Percentiles rank a stretch among this genome's conserved stretches.
Evolutionary conservation across 2,888 invertebrate genomes (phyloP).

Genomic region (Coecobrya sp.): DNA sequence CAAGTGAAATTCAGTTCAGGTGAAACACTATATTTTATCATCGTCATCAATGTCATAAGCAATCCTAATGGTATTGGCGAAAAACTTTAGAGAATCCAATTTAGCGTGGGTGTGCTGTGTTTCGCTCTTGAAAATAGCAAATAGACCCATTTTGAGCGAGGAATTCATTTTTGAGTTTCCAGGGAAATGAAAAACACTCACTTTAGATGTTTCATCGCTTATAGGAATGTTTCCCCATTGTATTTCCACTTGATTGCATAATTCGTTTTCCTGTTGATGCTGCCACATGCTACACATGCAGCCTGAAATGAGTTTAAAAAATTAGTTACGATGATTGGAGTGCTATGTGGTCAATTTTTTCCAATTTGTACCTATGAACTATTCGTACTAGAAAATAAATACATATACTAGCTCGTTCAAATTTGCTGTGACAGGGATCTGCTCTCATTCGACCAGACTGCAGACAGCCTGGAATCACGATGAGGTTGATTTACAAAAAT

Average conservation of each 20-base stretch:
- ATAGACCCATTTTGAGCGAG: neutral
- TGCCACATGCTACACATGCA: too few relatives aligned
- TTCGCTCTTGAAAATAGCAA: constrained; percentile 39
- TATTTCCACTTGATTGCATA: neutral
- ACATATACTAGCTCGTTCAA: too few relatives aligned
- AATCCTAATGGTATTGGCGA: neutral
- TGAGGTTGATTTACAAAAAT: constrained; percentile 12
- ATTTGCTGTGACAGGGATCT: neutral
- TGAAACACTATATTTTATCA: neutral
- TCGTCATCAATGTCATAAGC: neutral
- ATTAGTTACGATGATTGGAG: too few relatives aligned
- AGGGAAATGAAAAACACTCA: neutral
- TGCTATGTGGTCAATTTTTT: too few relatives aligned
- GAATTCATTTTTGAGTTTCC: neutral
- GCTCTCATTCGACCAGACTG: neutral
- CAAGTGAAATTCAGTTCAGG: constrained; percentile 23
- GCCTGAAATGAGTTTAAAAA: too few relatives aligned
- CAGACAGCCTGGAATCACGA: neutral
- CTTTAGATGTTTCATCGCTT: neutral
- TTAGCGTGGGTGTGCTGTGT: constrained; percentile 2
- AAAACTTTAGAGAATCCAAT: constrained; percentile 24
- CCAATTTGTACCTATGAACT: too few relatives aligned
- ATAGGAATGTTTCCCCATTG: neutral
- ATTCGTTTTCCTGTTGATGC: too few relatives aligned
- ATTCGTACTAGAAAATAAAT: too few relatives aligned